A percentile compares a stretch with the other conserved stretches of the same genome.
Evolutionary conservation across 2,797 vertebrate genomes (phyloP).

Genomic region (Oceanodroma leucorhoa): DNA sequence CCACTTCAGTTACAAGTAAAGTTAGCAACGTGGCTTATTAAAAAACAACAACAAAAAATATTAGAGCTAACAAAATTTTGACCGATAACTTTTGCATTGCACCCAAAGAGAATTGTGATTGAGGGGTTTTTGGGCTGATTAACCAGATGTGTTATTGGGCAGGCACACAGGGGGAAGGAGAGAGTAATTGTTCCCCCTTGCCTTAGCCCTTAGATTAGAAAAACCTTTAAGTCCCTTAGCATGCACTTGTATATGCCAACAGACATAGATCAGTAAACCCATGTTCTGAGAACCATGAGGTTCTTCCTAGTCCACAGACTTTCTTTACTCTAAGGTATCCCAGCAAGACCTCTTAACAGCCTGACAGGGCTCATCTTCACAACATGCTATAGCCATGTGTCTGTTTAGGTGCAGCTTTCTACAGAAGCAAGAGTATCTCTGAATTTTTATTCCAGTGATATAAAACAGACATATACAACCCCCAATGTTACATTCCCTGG

Average conservation of each 20-base stretch:
- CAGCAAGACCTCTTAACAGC: background rate
- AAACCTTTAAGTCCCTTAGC: background rate
- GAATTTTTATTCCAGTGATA: background rate
- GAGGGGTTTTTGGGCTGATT: background rate
- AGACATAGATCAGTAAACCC: background rate
- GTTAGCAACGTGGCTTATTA: background rate
- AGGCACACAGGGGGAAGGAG: background rate
- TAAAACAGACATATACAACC: background rate
- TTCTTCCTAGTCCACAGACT: background rate
- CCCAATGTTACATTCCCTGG: background rate
- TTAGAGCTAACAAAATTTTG: background rate
- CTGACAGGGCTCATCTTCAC: background rate
- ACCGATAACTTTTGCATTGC: background rate
- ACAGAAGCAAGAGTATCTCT: background rate
- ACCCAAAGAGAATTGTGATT: background rate
- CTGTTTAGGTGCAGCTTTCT: background rate
- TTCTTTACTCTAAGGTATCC: background rate
- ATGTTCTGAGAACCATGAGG: background rate
- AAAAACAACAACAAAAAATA: background rate
- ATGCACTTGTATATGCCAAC: background rate
- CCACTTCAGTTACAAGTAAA: background rate
- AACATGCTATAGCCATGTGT: accelerated
- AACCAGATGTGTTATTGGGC: accelerated
- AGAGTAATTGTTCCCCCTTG: background rate
- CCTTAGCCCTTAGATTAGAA: background rate